Evolutionary conservation across 2,113 vertebrate genomes (phyloP).

Genomic region (Heterocephalus glaber): DNA sequence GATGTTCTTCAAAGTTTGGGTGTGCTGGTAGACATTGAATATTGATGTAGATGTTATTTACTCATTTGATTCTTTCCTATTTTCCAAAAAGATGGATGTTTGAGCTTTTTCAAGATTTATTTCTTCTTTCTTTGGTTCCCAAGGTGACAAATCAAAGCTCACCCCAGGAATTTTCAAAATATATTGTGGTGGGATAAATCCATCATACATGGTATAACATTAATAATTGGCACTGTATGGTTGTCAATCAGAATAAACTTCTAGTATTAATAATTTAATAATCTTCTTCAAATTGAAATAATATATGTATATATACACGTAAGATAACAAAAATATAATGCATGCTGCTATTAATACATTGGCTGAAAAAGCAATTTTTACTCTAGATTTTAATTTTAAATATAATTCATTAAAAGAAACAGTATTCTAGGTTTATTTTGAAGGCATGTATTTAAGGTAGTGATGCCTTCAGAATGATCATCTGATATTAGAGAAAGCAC

Average conservation of each 20-base stretch:
- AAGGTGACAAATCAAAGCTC: slow-evolving; percentile 85
- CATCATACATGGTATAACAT: slow-evolving; percentile 57
- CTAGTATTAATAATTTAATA: slow-evolving; percentile 65
- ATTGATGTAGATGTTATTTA: slow-evolving; percentile 86
- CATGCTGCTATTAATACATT: slow-evolving; percentile 1
- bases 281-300: slow-evolving; percentile 32
- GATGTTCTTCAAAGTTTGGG: slow-evolving; percentile 77
- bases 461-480: not conserved
- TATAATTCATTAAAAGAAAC: slow-evolving; percentile 43
- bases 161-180: slow-evolving; percentile 74
- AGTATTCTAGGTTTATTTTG: not conserved
- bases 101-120: slow-evolving; percentile 75
- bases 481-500: not conserved
- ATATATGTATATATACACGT: not conserved
- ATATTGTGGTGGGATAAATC: slow-evolving; percentile 68
- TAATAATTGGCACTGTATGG: slow-evolving; percentile 57
- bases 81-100: slow-evolving; percentile 73
- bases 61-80: slow-evolving; percentile 84
- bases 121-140: slow-evolving; percentile 73
- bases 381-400: slow-evolving; percentile 57
- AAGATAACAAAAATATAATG: not conserved
- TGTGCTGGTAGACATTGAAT: slow-evolving; percentile 72
- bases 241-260: slow-evolving; percentile 68
- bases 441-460: not conserved
- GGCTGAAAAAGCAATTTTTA: slow-evolving; percentile 22